phyloP scores from a whole-genome alignment of 2,113 vertebrate species.

The Microtus ochrogaster region DNA sequence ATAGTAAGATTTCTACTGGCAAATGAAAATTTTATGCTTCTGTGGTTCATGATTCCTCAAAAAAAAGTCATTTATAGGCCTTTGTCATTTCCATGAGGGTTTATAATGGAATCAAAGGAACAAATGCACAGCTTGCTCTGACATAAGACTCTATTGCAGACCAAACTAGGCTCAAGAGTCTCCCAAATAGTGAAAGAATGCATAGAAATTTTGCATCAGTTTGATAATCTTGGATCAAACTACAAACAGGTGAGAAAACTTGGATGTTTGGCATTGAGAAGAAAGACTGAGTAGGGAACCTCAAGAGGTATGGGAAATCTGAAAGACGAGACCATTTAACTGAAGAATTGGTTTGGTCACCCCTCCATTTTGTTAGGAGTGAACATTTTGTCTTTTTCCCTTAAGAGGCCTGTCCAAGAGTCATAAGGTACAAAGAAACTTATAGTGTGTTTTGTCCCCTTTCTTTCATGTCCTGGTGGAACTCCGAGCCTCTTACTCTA shows the following conservation, averaged over 20 bases:
- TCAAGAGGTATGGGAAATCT: background rate
- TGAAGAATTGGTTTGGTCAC: background rate
- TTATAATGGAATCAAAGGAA: no score
- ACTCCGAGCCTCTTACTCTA: background rate
- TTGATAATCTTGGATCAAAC: background rate
- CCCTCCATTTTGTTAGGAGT: background rate
- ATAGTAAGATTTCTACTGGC: background rate
- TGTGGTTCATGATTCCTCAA: background rate
- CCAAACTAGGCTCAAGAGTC: background rate
- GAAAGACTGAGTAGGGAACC: background rate
- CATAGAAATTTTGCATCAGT: background rate
- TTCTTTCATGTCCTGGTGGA: background rate
- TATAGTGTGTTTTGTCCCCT: accelerated
- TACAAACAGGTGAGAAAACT: background rate
- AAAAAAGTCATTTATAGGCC: background rate
- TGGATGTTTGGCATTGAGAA: background rate
- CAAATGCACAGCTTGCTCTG: background rate
- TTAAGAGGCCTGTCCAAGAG: background rate
- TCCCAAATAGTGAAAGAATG: background rate
- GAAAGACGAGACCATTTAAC: background rate
- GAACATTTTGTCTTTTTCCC: background rate
- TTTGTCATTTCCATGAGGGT: background rate
- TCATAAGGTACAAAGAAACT: background rate
- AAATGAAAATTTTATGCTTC: background rate
- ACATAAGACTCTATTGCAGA: background rate